These are phyloP conservation scores for Todus mexicanus DNA, from an alignment of 2,797 vertebrate species.

Conservation along the genomic window DNA sequence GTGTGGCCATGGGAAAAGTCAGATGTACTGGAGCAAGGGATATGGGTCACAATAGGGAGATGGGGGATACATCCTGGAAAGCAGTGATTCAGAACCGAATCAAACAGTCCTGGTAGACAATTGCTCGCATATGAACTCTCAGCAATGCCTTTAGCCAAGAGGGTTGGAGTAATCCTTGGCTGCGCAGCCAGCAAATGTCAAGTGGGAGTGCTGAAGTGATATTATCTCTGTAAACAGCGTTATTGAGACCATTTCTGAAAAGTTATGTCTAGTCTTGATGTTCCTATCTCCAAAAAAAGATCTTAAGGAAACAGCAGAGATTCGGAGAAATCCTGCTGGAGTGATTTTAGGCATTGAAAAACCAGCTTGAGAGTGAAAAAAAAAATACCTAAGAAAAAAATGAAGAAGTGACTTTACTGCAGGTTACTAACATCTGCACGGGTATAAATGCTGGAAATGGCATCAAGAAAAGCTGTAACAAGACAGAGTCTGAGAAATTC, in stretches of 20 bases:
- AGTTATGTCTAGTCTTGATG: slow-evolving; percentile 20
- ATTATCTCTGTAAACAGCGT: slow-evolving; percentile 35
- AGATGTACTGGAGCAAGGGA: background rate
- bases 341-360: background rate
- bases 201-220: slow-evolving; percentile 36
- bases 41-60: background rate
- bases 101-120: background rate
- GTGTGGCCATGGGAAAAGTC: background rate
- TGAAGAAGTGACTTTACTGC: background rate
- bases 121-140: background rate
- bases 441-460: background rate
- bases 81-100: background rate
- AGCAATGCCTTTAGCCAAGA: background rate
- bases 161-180: slow-evolving; percentile 45
- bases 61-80: background rate
- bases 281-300: slow-evolving; percentile 6
- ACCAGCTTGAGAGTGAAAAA: background rate
- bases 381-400: background rate
- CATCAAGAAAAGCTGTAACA: background rate
- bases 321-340: background rate
- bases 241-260: slow-evolving; percentile 40
- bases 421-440: background rate
- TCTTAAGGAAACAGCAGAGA: background rate
- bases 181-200: background rate
- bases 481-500: background rate